Evolutionary conservation across 92 coral and sea anemone species (phyloP), one percentile per base, ranked within the genome.

Genomic region (Micromussa lordhowensis): DNA sequence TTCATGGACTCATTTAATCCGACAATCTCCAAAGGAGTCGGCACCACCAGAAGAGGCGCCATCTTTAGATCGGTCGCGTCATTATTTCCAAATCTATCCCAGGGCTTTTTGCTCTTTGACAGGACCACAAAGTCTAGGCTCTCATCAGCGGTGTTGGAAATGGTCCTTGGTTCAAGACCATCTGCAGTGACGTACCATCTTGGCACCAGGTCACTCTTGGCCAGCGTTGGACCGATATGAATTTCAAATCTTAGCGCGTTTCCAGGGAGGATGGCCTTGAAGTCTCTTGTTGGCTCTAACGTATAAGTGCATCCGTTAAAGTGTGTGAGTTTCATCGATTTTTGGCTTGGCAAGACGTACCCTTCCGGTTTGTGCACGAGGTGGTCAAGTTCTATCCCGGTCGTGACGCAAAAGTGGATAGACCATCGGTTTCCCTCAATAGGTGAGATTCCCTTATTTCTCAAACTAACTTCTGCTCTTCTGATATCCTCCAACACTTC

Each of bases 221-320:
- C 91, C 28, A 86, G 82, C 14, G 87, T 88, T 81, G 79, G 82
- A 61, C 74, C 68, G 38, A 92, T 81, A 26, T 87, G 32, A 32
- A 91, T 80, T 17, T 19, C 55, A 21, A 95, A 30, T 51, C 69
- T 89, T 32, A 91, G 51, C 1, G 48, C 75, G 48, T 85, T 18
- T 6, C 91, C 95, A 6, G 92, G 78, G 4, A 73, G 49, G 54
- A 95, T 72, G 58, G 88, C 69, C 51, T 86, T 49, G 79, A 95
- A 95, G n/a, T 85, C 86, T 44, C 19, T 63, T 16, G 92, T 83
- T 5, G 95, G 98, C 83, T 95, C 96, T 78, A 95, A 51, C 86
- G 91, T 95, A 78, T 91, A 93, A 26, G 94, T 83, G 40, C 96
- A 95, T 28, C 98, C 98, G 82, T 90, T 93, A 11, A 93, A 82